These are phyloP conservation scores for Drosophila mulleri DNA, from an alignment of 2,888 invertebrate species.

Conservation along the genomic window DNA sequence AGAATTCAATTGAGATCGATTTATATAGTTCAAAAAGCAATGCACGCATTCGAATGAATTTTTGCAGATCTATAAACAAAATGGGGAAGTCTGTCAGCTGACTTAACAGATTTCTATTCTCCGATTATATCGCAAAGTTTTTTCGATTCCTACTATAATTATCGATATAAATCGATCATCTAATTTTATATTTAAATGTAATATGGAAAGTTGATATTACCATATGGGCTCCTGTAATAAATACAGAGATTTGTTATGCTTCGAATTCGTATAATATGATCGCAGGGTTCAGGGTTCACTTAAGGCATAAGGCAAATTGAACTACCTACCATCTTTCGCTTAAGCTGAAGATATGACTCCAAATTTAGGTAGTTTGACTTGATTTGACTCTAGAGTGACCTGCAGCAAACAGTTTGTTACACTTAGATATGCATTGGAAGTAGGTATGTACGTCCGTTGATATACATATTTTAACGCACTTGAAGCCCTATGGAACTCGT, in stretches of 20 bases:
- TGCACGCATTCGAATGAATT: no score
- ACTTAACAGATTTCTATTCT: no score
- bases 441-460: constrained; percentile 9
- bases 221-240: not conserved
- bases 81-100: not conserved
- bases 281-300: not conserved
- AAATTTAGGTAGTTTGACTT: not conserved
- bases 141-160: no score
- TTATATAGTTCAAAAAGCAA: not conserved
- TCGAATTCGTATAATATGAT: not conserved
- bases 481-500: constrained; percentile 23
- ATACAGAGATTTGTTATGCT: not conserved
- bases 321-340: not conserved
- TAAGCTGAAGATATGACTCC: not conserved
- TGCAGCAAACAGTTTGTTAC: constrained; percentile 19
- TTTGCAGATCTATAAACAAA: no score
- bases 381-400: not conserved
- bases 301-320: not conserved
- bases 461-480: constrained; percentile 52
- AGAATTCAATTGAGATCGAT: not conserved
- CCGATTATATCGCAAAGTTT: no score
- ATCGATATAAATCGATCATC: no score
- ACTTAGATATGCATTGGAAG: not conserved
- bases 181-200: not conserved
- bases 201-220: not conserved